Base-by-base conservation (phyloP, 2,113 vertebrate species). In the Chloebia gouldiae region DNA sequence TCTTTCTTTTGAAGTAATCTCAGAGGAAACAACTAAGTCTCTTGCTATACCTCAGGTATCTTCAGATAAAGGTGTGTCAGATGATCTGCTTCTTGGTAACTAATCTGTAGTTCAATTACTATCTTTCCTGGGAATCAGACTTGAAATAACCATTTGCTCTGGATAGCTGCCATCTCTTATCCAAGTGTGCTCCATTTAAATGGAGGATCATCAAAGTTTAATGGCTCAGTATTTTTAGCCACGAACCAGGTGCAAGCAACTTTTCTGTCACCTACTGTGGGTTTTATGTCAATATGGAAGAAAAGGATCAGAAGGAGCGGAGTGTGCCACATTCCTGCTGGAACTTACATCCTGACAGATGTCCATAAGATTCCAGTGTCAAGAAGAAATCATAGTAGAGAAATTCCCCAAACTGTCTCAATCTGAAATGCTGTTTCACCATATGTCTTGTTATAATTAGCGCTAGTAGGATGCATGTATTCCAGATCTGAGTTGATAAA, bases 401-500 rank as follows among this genome's bases (percentile, higher is more conserved):
- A 95, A 95, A 89, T 94, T 95, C 93, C 91, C 95, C 72, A 93
- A 95, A 96, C 86, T 94, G 86, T 85, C 81, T 95, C 75, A 76
- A 88, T 86, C 57, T 96, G 91, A 96, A 91, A 80, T 92, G 78
- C 90, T 95, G 88, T 90, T 93, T 90, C 92, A 93, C 90, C 93
- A 95, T 94, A 94, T 95, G 94, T 95, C 83, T 94, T 3, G 57
- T 96, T 96, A 90, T 94, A 96, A 87, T 92, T 95, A 86, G 86
- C 47, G 31, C 35, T 28, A 19, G 75, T 95, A 88, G 81, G 81
- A 93, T 95, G 77, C 89, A 93, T 69, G 73, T 91, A 85, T 93
- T 94, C 83, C 86, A 96, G 81, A 90, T 89, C 53, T 80, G 54
- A 95, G 92, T 92, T 93, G 85, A 94, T 95, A 96, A 93, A 96